Evolutionary conservation across 1,140 invertebrate genomes (phyloP).

Genomic region (Scylla paramamosain): DNA sequence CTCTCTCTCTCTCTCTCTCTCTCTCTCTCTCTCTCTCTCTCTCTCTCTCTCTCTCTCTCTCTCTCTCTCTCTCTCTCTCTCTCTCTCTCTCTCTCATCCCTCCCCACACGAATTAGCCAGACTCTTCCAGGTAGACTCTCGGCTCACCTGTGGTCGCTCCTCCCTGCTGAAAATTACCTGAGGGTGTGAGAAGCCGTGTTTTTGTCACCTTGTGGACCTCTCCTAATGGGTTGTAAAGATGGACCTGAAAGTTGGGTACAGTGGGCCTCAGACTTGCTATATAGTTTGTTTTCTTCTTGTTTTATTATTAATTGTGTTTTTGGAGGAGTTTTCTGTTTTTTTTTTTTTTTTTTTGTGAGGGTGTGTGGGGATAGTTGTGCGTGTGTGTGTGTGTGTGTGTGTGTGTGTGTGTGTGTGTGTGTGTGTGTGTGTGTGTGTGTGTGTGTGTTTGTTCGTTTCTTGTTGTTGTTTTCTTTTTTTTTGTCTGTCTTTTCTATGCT

Average conservation of each 20-base stretch:
- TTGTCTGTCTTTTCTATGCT: too few relatives aligned
- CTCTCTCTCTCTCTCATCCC: neutral
- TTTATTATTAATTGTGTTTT: too few relatives aligned
- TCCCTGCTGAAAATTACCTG: neutral
- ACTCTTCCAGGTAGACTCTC: neutral
- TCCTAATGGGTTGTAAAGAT: neutral
- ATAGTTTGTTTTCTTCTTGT: neutral
- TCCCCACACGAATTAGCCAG: neutral
- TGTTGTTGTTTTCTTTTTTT: too few relatives aligned
- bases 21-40: conserved; percentile 6
- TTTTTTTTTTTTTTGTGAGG: too few relatives aligned
- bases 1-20: conserved; percentile 23
- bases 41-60: conserved; percentile 36
- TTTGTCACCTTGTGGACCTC: neutral
- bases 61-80: neutral
- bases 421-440: too few relatives aligned
- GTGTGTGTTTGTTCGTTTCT: too few relatives aligned
- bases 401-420: too few relatives aligned
- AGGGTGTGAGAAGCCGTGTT: neutral
- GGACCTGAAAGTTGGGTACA: neutral
- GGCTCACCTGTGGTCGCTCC: neutral
- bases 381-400: too few relatives aligned
- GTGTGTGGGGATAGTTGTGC: too few relatives aligned
- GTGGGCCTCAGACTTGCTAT: neutral
- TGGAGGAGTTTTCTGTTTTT: too few relatives aligned